Evolutionary conservation across 2,888 invertebrate genomes (phyloP), one percentile per base, ranked within the genome.

Genomic region (Cancer borealis): DNA sequence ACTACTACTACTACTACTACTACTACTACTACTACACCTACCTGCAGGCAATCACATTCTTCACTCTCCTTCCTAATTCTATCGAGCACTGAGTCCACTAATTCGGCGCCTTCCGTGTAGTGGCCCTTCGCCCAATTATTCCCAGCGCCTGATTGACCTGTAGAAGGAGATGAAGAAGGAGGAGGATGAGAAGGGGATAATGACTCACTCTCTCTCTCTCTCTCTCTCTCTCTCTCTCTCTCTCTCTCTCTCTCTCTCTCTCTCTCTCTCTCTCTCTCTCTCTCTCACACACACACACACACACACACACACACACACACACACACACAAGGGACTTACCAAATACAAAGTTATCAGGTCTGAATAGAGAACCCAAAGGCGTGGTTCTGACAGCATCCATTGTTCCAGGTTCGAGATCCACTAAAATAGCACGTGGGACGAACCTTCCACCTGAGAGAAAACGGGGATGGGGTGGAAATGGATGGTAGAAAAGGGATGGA

Each of bases 331-430:
- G n/a, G 21, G 17, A 66, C 79, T 79, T 30, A 79, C 79, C 79
- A 30, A 79, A 79, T 30, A 79, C 79, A 10, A 79, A 98, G 96
- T 98, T 98, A 96, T 98, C 97, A 14, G 98, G 98, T 60, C 98
- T 97, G 96, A 98, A 98, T 92, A 98, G 97, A 96, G 97, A 97
- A 3, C 98, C 98, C 97, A 98, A 99, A 21, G 99, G 98, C 95
- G 99, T 99, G 0, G 99, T 98, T 96, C 99, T 97, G 96, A 99
- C 99, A 0, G 99, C 98, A 97, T 99, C 99, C 99, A 99, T 99
- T 96, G 99, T 99, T 96, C 99, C 99, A 91, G 99, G 99, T 97
- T 99, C 99, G 96, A 99, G 97, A 96, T 99, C 99, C 96, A 99
- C 98, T 95, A 99, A 97, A 96, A 99, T 87, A 4, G 94, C 45